These are phyloP conservation scores for Peromyscus leucopus DNA, from an alignment of 2,113 vertebrate species.

Conservation along the genomic window DNA sequence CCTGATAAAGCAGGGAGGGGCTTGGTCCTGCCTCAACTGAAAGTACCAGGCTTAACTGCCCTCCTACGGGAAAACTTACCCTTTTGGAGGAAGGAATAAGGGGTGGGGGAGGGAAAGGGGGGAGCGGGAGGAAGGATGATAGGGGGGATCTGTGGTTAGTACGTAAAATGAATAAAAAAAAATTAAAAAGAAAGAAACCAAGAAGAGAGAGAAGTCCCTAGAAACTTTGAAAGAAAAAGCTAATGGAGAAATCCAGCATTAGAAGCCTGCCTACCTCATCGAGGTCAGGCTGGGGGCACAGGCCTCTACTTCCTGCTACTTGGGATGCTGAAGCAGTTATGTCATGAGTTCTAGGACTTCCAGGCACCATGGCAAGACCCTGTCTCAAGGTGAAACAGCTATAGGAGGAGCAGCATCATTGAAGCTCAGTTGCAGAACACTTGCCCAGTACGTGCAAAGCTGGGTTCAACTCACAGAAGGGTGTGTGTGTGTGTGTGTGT, in stretches of 20 bases:
- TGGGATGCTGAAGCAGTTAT: not conserved
- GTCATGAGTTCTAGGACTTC: not conserved
- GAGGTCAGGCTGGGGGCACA: not conserved
- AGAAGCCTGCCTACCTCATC: not conserved
- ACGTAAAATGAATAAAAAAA: no score
- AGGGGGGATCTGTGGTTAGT: no score
- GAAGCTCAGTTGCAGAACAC: not conserved
- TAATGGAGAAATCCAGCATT: not conserved
- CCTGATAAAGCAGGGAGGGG: no score
- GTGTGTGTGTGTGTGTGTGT: no score
- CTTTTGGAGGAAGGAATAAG: no score
- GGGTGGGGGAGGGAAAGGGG: no score
- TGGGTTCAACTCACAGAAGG: not conserved
- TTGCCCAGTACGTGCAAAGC: no score
- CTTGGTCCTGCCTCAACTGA: no score
- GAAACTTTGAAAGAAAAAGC: not conserved
- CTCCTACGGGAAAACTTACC: no score
- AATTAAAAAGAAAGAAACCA: not conserved
- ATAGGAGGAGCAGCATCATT: rapidly evolving
- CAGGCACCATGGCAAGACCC: not conserved
- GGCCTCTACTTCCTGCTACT: not conserved
- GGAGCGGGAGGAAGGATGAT: no score
- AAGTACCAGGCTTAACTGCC: no score
- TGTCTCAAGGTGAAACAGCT: not conserved
- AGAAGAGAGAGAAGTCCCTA: not conserved